Base-by-base conservation (phyloP, 30 jellyfish, hydroid and myxozoan species). In the Nemopilema nomurai region DNA sequence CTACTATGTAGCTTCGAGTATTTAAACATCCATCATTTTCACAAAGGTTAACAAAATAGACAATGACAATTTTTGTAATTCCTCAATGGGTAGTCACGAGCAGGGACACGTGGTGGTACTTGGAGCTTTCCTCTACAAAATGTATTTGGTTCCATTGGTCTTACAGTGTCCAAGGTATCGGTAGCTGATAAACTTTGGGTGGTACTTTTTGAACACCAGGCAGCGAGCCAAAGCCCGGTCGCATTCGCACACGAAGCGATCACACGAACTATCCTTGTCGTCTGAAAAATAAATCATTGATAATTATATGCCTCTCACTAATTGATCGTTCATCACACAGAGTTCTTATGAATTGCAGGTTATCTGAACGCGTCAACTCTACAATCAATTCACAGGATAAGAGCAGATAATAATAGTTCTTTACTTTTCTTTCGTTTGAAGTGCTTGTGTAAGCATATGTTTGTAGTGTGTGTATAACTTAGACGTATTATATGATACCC, bases 141-240 rank as follows among this genome's bases (percentile, higher is more conserved):
- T 41, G n/a, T 69, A 26, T 67, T 68, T 52, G 78, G 52, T 24
- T 22, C 69, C 73, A 32, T 28, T 74, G 70, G 19, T 51, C 27
- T 50, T 65, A 65, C 95, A 86, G 28, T 86, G 84, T 28, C 95
- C 95, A 7, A 29, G 73, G 68, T 76, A 86, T 29, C 98, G 83
- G 69, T 78, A 91, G 57, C 82, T 87, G 62, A 85, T 80, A 71
- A 62, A 81, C 31, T 67, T 64, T 0, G 69, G 0, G 33, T 91
- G 93, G 28, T 91, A 92, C 28, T 31, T 41, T 31, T 87, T 81
- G 62, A 23, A 66, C 1, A 80, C 69, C 90, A 92, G 68, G 83
- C 98, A 92, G 72, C 82, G 83, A 28, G 97, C 91, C 86, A 92
- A 72, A 21, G 78, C 84, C 23, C 81, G 87, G 87, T 92, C 98